Evolutionary conservation across 2,888 invertebrate genomes (phyloP).

Genomic region (Coenonympha glycerion): DNA sequence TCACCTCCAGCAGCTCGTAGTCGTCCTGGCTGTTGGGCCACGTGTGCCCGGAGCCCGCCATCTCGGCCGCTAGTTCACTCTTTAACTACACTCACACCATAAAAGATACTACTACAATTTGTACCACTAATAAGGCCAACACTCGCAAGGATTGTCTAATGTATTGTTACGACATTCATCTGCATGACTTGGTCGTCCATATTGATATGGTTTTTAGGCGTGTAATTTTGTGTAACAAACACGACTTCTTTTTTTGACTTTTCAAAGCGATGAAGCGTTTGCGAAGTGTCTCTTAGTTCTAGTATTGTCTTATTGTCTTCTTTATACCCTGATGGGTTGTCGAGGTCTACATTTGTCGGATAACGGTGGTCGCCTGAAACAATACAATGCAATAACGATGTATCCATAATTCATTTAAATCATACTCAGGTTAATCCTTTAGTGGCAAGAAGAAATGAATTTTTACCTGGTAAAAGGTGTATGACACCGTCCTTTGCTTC

Average conservation of each 20-base stretch:
- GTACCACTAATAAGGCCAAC: slow-evolving; percentile 55
- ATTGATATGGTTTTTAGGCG: slow-evolving; percentile 53
- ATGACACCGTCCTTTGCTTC: slow-evolving; percentile 77
- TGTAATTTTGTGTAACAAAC: slow-evolving; percentile 50
- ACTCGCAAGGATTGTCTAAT: slow-evolving; percentile 21
- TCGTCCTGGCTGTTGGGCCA: slow-evolving; percentile 97
- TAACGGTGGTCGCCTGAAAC: slow-evolving; percentile 73
- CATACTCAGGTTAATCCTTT: too few species aligned
- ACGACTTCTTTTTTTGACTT: slow-evolving; percentile 25
- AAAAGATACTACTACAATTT: slow-evolving; percentile 49
- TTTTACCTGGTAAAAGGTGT: slow-evolving; percentile 77
- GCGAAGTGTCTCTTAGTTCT: slow-evolving; percentile 47
- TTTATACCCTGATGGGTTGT: slow-evolving; percentile 32
- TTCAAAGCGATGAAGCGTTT: slow-evolving; percentile 53
- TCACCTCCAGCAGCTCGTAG: slow-evolving; percentile 95
- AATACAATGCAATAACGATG: too few species aligned
- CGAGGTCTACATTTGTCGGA: slow-evolving; percentile 56
- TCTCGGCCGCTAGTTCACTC: slow-evolving; percentile 31
- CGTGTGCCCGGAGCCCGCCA: slow-evolving; percentile 62
- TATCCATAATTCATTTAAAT: too few species aligned
- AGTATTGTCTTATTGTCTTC: slow-evolving; percentile 48
- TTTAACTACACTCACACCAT: not conserved
- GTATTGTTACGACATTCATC: slow-evolving; percentile 33
- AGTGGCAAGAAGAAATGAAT: too few species aligned
- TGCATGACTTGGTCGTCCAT: slow-evolving; percentile 51